Percentiles rank a stretch among this genome's conserved stretches.
These are phyloP conservation scores for Oenanthe melanoleuca DNA, from an alignment of 2,113 vertebrate species.

Conservation along the genomic window DNA sequence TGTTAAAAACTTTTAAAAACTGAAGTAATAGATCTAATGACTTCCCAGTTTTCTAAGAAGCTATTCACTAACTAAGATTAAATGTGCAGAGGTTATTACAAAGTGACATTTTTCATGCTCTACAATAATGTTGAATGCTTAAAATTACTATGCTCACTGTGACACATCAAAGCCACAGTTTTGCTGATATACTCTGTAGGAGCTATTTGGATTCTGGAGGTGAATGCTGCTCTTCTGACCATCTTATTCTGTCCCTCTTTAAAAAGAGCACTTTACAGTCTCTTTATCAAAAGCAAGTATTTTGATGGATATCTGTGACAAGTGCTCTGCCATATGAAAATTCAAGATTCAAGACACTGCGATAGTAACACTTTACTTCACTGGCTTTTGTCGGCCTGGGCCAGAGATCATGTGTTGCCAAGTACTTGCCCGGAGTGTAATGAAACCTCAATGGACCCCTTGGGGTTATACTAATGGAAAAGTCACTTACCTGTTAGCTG, in stretches of 20 bases:
- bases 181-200: not conserved
- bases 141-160: not conserved
- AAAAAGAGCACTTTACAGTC: not conserved
- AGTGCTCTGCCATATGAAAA: not conserved
- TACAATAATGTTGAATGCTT: not conserved
- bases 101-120: not conserved
- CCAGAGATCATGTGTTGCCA: not conserved
- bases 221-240: not conserved
- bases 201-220: not conserved
- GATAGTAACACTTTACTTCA: not conserved
- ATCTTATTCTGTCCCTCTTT: not conserved
- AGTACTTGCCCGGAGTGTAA: not conserved
- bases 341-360: not conserved
- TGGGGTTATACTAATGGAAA: not conserved
- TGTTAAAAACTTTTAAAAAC: not conserved
- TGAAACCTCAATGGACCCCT: not conserved
- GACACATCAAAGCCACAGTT: not conserved
- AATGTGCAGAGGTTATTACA: not conserved
- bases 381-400: not conserved
- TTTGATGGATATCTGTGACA: not conserved
- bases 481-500: not conserved
- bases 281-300: not conserved
- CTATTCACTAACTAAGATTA: not conserved
- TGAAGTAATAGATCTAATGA: not conserved
- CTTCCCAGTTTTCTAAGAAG: not conserved